Evolutionary conservation across 2,797 vertebrate species (phyloP).

Genomic region (Enteromius trimaculatus): DNA sequence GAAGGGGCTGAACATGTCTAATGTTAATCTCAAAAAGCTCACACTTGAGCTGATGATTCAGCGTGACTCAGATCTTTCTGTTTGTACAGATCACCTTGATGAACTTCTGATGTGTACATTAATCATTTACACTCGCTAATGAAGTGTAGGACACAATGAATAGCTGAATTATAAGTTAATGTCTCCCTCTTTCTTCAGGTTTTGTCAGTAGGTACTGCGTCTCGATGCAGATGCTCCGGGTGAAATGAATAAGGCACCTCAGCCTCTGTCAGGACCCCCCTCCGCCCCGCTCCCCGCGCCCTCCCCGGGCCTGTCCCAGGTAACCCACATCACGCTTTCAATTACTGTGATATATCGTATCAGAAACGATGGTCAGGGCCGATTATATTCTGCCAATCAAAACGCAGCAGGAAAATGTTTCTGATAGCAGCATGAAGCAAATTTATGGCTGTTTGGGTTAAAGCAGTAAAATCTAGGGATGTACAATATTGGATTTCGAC

Average conservation of each 20-base stretch:
- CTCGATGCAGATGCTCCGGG: constrained; percentile 90
- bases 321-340: constrained; percentile 64
- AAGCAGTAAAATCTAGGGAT: no score
- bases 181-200: background rate
- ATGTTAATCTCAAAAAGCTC: background rate
- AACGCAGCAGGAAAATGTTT: no score
- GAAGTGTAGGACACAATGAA: background rate
- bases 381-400: no score
- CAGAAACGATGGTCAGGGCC: background rate
- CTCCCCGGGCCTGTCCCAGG: constrained; percentile 95
- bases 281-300: constrained; percentile 84
- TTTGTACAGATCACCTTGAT: background rate
- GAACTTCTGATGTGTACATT: constrained; percentile 61
- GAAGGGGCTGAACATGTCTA: background rate
- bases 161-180: background rate
- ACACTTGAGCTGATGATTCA: background rate
- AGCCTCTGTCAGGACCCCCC: constrained; percentile 91
- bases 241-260: constrained; percentile 99
- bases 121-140: background rate
- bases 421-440: no score
- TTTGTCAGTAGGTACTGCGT: constrained; percentile 54
- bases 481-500: no score
- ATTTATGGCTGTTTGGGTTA: no score
- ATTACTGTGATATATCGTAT: background rate
- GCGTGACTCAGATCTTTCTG: background rate